A percentile compares a stretch with the other conserved stretches of the same genome.
Conservation (phyloP, 2,888 invertebrate genomes). For the Conus canariensis region DNA sequence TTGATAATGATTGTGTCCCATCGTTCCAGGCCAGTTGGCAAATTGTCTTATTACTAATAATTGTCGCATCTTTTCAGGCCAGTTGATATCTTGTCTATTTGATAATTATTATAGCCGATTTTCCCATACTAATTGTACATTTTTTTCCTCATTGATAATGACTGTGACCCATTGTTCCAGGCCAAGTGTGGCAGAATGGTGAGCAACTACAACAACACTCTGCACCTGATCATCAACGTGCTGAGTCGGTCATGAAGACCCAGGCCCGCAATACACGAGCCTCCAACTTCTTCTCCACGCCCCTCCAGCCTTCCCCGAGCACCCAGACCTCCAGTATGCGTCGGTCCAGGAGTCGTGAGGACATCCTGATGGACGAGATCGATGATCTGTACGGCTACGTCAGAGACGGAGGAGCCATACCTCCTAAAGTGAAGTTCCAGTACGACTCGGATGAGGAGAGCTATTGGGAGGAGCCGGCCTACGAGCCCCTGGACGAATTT, state of each 20-base stretch:
- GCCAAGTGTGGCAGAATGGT: conserved; percentile 72
- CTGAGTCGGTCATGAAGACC: conserved; percentile 65
- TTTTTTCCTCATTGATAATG: no score
- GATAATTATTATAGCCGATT: no score
- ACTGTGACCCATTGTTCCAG: conserved; percentile 52
- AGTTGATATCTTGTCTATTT: no score
- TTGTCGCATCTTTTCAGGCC: no score
- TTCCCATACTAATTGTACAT: no score
- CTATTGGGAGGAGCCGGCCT: conserved; percentile 76
- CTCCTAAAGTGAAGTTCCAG: conserved; percentile 81
- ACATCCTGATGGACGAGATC: conserved; percentile 88
- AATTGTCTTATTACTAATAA: neutral
- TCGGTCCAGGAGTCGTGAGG: conserved; percentile 84
- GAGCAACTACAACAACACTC: conserved; percentile 75
- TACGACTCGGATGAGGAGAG: conserved; percentile 76
- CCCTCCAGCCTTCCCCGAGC: conserved; percentile 22
- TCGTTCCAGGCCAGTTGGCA: neutral
- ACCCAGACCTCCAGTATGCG: conserved; percentile 45
- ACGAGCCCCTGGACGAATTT: conserved; percentile 72
- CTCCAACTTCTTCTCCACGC: conserved; percentile 62
- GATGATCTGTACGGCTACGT: conserved; percentile 98
- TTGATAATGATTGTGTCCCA: no score
- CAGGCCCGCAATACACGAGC: conserved; percentile 57
- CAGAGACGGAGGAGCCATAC: conserved; percentile 91
- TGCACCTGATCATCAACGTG: conserved; percentile 73